Conservation (phyloP, 2,113 vertebrate species). For the Gila orcuttii region DNA sequence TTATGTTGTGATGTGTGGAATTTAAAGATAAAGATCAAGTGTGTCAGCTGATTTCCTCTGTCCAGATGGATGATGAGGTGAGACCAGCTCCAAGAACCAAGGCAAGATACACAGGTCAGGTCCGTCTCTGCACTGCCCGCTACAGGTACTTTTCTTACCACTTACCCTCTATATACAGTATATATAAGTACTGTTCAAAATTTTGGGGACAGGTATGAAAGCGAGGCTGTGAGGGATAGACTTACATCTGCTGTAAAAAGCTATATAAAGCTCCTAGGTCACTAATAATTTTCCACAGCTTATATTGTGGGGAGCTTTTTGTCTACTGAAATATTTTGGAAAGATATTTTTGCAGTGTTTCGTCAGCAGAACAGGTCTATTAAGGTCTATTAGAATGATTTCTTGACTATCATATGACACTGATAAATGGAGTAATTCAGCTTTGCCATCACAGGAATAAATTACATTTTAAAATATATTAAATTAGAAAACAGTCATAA, state of each 20-base stretch:
- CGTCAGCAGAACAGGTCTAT: too few relatives aligned
- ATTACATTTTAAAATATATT: background rate
- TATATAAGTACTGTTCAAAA: background rate
- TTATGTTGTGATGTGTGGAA: background rate
- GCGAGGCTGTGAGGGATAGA: too few relatives aligned
- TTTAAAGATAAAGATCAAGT: conserved; percentile 4
- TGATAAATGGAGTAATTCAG: background rate
- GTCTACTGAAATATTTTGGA: too few relatives aligned
- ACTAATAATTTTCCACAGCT: too few relatives aligned
- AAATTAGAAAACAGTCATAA: too few relatives aligned
- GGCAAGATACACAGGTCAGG: conserved; percentile 92
- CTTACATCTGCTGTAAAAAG: too few relatives aligned
- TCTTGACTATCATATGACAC: background rate
- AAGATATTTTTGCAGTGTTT: too few relatives aligned
- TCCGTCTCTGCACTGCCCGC: conserved; percentile 95
- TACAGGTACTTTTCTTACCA: conserved; percentile 82
- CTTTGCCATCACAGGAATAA: background rate
- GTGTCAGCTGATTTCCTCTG: background rate
- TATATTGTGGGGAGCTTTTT: too few relatives aligned
- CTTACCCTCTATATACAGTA: background rate
- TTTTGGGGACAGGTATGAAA: background rate
- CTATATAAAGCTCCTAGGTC: too few relatives aligned
- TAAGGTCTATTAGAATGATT: background rate
- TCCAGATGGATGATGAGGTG: conserved; percentile 91
- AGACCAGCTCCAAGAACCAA: conserved; percentile 84